A percentile compares a stretch with the other conserved stretches of the same genome.
Conservation (phyloP, 2,888 invertebrate species). For the Muschampia plurimacula region DNA sequence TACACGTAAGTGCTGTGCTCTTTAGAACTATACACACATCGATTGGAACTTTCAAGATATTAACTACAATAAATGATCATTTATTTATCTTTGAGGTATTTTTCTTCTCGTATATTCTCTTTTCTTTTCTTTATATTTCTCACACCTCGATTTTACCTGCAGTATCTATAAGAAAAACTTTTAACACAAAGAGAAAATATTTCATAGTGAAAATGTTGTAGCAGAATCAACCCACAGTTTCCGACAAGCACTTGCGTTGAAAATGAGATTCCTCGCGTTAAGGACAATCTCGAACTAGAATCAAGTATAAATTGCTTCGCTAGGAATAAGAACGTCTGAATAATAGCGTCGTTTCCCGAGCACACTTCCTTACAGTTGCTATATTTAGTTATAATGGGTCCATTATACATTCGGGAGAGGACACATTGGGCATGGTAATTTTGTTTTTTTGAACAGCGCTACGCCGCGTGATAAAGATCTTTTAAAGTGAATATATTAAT, state of each 20-base stretch:
- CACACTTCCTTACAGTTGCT: slow-evolving; percentile 4
- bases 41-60: too few relatives aligned
- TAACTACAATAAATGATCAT: too few relatives aligned
- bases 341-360: slow-evolving; percentile 11
- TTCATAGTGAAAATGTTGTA: background rate
- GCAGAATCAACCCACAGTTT: background rate
- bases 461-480: too few relatives aligned
- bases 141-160: too few relatives aligned
- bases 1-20: too few relatives aligned
- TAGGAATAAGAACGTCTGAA: slow-evolving; percentile 12
- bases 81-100: too few relatives aligned
- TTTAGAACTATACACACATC: too few relatives aligned
- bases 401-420: background rate
- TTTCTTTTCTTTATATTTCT: too few relatives aligned
- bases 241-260: slow-evolving; percentile 7
- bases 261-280: slow-evolving; percentile 29
- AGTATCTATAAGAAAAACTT: too few relatives aligned
- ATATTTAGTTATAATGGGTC: background rate
- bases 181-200: too few relatives aligned
- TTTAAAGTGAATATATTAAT: too few relatives aligned
- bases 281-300: slow-evolving; percentile 30
- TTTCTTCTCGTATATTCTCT: too few relatives aligned
- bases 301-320: slow-evolving; percentile 29
- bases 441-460: background rate
- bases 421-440: background rate